Conservation (phyloP, 2,113 vertebrate genomes). For the Progne subis region DNA sequence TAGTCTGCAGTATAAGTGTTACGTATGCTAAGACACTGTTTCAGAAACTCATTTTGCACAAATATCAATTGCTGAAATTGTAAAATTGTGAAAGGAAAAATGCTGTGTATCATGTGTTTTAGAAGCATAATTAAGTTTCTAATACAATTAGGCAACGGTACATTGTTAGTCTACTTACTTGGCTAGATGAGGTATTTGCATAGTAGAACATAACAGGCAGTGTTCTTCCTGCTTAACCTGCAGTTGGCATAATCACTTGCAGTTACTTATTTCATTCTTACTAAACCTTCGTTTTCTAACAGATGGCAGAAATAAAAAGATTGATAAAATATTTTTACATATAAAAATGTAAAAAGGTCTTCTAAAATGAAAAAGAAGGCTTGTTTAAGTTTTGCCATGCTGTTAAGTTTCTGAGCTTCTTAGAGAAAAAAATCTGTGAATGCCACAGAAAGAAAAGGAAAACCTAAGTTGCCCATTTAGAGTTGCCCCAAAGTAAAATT, state of each 20-base stretch:
- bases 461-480: background rate
- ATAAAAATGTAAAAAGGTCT: background rate
- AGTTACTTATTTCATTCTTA: background rate
- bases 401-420: background rate
- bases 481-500: background rate
- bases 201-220: background rate
- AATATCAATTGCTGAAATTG: background rate
- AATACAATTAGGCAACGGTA: background rate
- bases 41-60: background rate
- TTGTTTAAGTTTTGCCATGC: background rate
- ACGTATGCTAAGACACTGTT: accelerated
- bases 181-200: background rate
- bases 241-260: background rate
- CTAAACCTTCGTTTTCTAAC: background rate
- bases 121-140: background rate
- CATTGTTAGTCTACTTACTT: background rate
- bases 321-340: background rate
- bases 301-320: background rate
- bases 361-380: background rate
- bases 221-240: background rate
- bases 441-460: background rate
- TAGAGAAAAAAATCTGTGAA: background rate
- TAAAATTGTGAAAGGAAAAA: background rate
- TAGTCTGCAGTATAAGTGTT: background rate
- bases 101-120: accelerated